phyloP scores from a whole-genome alignment of 2,797 vertebrate species.

The Eutrigla gurnardus region DNA sequence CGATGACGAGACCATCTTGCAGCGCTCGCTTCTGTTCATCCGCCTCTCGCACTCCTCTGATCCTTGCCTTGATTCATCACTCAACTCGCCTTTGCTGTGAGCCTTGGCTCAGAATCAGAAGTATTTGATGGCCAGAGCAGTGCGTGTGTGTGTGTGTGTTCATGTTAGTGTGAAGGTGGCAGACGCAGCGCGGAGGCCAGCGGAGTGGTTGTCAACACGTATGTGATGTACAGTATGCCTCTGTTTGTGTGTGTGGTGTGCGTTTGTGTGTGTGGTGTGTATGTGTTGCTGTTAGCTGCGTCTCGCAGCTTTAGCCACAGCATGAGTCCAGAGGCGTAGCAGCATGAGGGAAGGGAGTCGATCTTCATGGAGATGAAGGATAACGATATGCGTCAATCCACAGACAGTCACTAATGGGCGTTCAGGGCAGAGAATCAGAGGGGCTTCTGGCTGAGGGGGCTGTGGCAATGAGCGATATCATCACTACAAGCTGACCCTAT shows the following conservation, averaged over 20 bases:
- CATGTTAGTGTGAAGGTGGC: conserved; percentile 32
- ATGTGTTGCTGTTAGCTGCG: background rate
- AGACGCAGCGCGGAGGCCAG: conserved; percentile 12
- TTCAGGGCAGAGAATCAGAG: conserved; percentile 64
- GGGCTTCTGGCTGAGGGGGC: conserved; percentile 54
- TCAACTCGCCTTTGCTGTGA: conserved; percentile 54
- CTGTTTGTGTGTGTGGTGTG: background rate
- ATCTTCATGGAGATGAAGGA: conserved; percentile 66
- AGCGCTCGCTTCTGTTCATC: conserved; percentile 48
- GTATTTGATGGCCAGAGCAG: conserved; percentile 61
- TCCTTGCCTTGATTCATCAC: conserved; percentile 70
- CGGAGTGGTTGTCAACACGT: conserved; percentile 37
- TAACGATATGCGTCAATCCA: conserved; percentile 67
- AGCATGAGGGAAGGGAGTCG: conserved; percentile 44
- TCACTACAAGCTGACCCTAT: conserved; percentile 46
- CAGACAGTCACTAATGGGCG: conserved; percentile 72
- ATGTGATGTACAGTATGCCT: conserved; percentile 22
- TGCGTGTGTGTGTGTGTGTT: conserved; percentile 33
- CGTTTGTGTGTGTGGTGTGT: conserved; percentile 1
- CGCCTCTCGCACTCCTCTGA: conserved; percentile 54
- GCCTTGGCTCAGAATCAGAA: conserved; percentile 60
- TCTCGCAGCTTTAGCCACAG: conserved; percentile 33
- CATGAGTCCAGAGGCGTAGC: conserved; percentile 36
- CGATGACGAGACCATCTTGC: conserved; percentile 48
- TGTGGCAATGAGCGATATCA: conserved; percentile 47